These are phyloP conservation scores for Acronicta aceris DNA, from an alignment of 2,888 invertebrate genomes.

Conservation along the genomic window DNA sequence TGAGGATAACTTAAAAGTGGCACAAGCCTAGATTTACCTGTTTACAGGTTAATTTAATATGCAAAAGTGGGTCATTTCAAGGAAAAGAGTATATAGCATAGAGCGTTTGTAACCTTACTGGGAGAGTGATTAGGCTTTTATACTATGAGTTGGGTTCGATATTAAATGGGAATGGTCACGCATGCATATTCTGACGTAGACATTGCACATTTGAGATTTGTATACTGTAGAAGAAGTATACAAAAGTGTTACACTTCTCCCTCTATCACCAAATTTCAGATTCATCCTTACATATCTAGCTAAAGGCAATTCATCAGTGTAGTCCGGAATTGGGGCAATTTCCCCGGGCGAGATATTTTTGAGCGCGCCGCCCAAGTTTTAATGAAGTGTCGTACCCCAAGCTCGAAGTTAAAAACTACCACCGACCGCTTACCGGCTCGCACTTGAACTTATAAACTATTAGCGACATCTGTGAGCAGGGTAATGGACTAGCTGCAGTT, in stretches of 20 bases:
- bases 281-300: not conserved
- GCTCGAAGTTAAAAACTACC: constrained; percentile 40
- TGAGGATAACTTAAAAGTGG: not conserved
- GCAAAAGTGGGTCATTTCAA: not conserved
- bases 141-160: no score
- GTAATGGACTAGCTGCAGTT: constrained; percentile 13
- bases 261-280: not conserved
- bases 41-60: not conserved
- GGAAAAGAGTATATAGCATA: not conserved
- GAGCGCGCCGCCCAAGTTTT: constrained; percentile 53
- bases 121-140: no score
- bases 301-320: constrained; percentile 39
- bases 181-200: no score
- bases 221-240: no score
- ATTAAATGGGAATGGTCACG: no score
- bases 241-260: constrained; percentile 4
- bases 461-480: constrained; percentile 22
- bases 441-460: constrained; percentile 10
- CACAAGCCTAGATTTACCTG: not conserved
- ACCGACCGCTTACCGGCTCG: constrained; percentile 30
- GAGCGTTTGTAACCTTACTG: no score
- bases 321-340: constrained; percentile 39
- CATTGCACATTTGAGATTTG: no score
- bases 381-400: constrained; percentile 55
- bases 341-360: constrained; percentile 37